A percentile compares a stretch with the other conserved stretches of the same genome.
phyloP scores from a whole-genome alignment of 2,888 invertebrate species.

The Parnassius smintheus region DNA sequence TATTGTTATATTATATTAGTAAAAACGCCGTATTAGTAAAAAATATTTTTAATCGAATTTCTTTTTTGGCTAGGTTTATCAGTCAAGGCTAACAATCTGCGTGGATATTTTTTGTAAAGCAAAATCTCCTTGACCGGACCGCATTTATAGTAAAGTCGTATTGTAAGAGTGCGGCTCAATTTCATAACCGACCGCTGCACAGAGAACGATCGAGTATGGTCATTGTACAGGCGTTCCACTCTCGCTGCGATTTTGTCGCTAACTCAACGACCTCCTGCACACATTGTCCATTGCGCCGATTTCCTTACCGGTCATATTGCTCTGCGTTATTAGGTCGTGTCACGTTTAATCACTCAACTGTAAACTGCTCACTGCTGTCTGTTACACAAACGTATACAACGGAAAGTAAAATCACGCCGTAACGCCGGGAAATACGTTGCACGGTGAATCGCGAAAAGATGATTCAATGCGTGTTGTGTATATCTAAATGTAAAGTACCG shows the following conservation, averaged over 20 bases:
- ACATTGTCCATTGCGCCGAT: slow-evolving; percentile 40
- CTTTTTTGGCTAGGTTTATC: not conserved
- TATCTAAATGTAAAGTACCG: slow-evolving; percentile 72
- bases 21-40: too few species aligned
- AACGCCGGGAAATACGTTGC: slow-evolving; percentile 53
- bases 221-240: slow-evolving; percentile 61
- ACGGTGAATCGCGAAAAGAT: slow-evolving; percentile 54
- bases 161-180: slow-evolving; percentile 55
- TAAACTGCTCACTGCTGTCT: slow-evolving; percentile 1
- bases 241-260: slow-evolving; percentile 48
- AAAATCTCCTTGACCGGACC: slow-evolving; percentile 11
- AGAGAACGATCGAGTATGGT: slow-evolving; percentile 61
- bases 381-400: slow-evolving; percentile 10
- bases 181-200: slow-evolving; percentile 59
- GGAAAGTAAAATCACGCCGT: slow-evolving; percentile 52
- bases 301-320: slow-evolving; percentile 37
- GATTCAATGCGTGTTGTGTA: slow-evolving; percentile 67
- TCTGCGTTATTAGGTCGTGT: slow-evolving; percentile 18
- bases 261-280: slow-evolving; percentile 41
- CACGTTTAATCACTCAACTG: slow-evolving; percentile 23
- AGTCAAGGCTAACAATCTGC: not conserved
- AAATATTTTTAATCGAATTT: too few species aligned
- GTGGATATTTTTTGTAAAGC: slow-evolving; percentile 2
- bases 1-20: too few species aligned
- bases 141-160: slow-evolving; percentile 51